These are phyloP conservation scores for Smittia sp. DNA, from an alignment of 2,888 invertebrate species.

Conservation along the genomic window DNA sequence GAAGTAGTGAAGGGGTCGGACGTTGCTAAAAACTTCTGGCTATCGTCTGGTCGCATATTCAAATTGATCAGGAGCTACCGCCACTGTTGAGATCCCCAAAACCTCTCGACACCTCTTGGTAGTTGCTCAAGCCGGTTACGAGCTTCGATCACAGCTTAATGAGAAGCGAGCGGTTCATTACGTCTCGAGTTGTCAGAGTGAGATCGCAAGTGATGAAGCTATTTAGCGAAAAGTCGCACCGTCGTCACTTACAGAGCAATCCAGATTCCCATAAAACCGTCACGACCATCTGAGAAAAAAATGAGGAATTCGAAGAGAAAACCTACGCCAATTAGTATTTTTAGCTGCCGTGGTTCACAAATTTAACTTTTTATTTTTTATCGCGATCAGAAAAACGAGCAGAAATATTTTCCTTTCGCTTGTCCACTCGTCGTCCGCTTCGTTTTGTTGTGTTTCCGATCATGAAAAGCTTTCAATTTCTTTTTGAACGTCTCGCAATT, in stretches of 20 bases:
- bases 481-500: neutral
- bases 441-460: constrained; percentile 31
- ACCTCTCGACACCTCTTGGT: no score
- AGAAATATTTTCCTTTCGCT: constrained; percentile 31
- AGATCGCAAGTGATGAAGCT: no score
- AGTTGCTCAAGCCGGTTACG: no score
- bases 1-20: neutral
- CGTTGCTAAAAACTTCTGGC: no score
- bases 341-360: constrained; percentile 18
- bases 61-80: no score
- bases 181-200: no score
- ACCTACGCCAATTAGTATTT: constrained; percentile 37
- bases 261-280: neutral
- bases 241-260: neutral
- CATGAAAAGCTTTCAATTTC: constrained; percentile 16
- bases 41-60: no score
- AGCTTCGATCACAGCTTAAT: no score
- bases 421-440: neutral
- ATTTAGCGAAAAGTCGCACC: no score
- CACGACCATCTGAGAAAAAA: neutral
- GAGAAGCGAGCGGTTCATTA: no score
- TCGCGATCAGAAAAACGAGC: neutral
- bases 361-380: neutral
- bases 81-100: no score
- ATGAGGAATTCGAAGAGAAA: constrained; percentile 6